Base-by-base conservation (phyloP, 1,140 invertebrate genomes). In the Marisa cornuarietis region DNA sequence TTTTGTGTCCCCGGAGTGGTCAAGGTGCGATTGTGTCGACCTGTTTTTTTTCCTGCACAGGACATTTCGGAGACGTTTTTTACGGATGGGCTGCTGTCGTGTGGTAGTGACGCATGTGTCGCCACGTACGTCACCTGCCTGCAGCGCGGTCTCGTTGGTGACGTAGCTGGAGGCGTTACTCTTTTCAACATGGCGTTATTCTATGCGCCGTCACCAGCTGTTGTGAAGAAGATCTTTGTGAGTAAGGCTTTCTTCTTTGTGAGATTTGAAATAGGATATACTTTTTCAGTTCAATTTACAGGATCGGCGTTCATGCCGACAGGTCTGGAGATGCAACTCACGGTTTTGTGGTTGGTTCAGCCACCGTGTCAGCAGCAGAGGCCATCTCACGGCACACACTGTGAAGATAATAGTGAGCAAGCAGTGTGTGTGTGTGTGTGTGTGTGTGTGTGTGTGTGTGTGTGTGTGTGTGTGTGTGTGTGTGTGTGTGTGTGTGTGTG, bases 141-240 rank as follows among this genome's bases (percentile, higher is more conserved):
- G 51, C 76, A 68, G 22, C 18, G 76, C 3, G 65, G 65, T 11
- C 18, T 77, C 63, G 49, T 77, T 8, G 13, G 18, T 51, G 18
- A 14, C 31, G 31, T 54, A 4, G 42, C 51, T 51, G 51, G 31
- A 14, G 63, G 54, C 13, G 9, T 77, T 16, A 20, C 76, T n/a
- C 76, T 77, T 63, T 65, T 77, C 63, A 77, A 77, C 76, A 68
- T 77, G 76, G 76, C 76, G 22, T 65, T 77, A n/a, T 77, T 77
- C 76, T 77, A 77, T 24, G 42, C n/a, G 22, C 76, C 76, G 10
- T 11, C 63, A 3, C 76, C 76, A 22, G 76, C 63, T 14, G 65
- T 69, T 6, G 31, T 77, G 13, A 68, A 7, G 22, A 77, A 69
- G 18, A 77, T 77, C 63, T 24, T 77, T 42, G 76, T 77, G 31